phyloP scores from a whole-genome alignment of 2,797 vertebrate species.

The Halcyon chelicuti region DNA sequence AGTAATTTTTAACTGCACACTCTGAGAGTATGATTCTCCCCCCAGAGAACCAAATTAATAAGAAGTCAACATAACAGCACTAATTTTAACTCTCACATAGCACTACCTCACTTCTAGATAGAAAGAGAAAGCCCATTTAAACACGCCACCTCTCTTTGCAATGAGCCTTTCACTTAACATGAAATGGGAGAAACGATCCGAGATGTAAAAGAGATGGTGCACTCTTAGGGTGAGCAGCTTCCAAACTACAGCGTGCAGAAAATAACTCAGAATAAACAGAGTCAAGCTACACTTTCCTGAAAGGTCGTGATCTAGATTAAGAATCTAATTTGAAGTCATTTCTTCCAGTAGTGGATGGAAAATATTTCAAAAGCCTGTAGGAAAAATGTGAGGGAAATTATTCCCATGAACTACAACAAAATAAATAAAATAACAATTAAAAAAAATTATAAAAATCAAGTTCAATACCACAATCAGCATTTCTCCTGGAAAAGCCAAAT shows the following conservation, averaged over 20 bases:
- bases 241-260: not conserved
- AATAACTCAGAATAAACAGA: not conserved
- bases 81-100: not conserved
- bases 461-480: no score
- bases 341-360: not conserved
- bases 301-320: not conserved
- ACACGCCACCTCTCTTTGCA: not conserved
- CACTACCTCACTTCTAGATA: not conserved
- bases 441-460: no score
- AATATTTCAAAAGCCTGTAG: not conserved
- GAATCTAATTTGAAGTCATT: not conserved
- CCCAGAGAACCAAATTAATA: not conserved
- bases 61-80: not conserved
- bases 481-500: no score
- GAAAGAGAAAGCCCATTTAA: not conserved
- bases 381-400: not conserved
- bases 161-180: not conserved
- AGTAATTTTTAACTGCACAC: not conserved
- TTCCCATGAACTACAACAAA: not conserved
- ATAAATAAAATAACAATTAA: not conserved
- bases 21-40: no score
- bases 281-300: not conserved
- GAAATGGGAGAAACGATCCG: not conserved
- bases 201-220: not conserved
- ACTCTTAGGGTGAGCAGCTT: not conserved